Percentiles rank a stretch among this genome's conserved stretches.
Evolutionary conservation across 1,140 invertebrate species (phyloP).

Genomic region (Brachionus rotundiformis): DNA sequence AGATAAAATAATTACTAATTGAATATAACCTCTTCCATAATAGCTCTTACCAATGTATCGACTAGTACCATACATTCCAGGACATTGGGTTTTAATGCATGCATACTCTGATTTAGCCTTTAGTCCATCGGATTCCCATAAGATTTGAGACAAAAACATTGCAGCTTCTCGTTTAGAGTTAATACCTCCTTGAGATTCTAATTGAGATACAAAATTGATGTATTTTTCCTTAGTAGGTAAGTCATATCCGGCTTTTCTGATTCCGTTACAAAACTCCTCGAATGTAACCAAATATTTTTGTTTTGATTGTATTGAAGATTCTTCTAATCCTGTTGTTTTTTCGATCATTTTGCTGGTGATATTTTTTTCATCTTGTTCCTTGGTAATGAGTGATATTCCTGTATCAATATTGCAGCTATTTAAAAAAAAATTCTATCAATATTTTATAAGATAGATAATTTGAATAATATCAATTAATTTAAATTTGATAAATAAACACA

Average conservation of each 20-base stretch:
- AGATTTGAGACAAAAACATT: slow-evolving; percentile 52
- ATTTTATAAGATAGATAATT: too few relatives aligned
- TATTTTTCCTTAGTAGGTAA: slow-evolving; percentile 15
- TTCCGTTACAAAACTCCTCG: not conserved
- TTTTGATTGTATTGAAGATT: not conserved
- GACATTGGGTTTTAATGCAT: not conserved
- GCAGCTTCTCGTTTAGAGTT: slow-evolving; percentile 45
- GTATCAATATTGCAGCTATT: slow-evolving; percentile 14
- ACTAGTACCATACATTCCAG: not conserved
- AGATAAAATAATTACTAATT: not conserved
- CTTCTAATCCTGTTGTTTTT: not conserved
- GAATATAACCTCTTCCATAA: slow-evolving; percentile 52
- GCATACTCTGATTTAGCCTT: slow-evolving; percentile 33
- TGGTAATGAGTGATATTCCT: not conserved
- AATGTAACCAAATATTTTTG: not conserved
- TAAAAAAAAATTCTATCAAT: too few relatives aligned
- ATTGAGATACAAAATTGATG: slow-evolving; percentile 43
- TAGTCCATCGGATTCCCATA: slow-evolving; percentile 49
- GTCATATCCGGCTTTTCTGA: not conserved
- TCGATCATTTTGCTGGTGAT: not conserved
- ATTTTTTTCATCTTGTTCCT: not conserved
- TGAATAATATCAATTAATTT: too few relatives aligned
- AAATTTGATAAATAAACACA: not conserved
- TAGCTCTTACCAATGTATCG: slow-evolving; percentile 15
- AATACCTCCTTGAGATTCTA: slow-evolving; percentile 32